Conservation (phyloP, 2,113 vertebrate genomes). For the Malurus elegans region DNA sequence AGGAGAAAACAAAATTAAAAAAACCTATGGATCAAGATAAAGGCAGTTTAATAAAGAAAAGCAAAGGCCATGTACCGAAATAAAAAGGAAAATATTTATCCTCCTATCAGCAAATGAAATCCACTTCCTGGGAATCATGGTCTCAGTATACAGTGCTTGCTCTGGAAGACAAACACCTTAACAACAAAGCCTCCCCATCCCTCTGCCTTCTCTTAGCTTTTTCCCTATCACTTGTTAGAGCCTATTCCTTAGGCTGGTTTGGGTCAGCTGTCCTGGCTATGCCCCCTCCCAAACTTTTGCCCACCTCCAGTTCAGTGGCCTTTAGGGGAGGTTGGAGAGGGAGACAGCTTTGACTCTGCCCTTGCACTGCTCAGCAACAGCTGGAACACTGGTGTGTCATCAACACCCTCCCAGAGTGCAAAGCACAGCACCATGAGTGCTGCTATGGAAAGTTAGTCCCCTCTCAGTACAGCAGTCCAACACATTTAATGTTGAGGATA, state of each 20-base stretch:
- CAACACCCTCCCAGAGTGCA: background rate
- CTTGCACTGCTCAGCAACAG: background rate
- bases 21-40: background rate
- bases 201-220: background rate
- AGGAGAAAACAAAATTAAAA: background rate
- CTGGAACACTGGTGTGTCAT: background rate
- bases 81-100: background rate
- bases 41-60: background rate
- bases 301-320: background rate
- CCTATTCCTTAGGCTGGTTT: too few relatives aligned
- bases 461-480: background rate
- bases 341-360: background rate
- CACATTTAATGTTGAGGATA: background rate
- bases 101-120: background rate
- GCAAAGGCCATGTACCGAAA: background rate
- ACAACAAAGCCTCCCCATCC: background rate
- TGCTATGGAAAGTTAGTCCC: background rate
- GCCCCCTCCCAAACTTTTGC: accelerated
- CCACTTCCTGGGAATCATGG: background rate
- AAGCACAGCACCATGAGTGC: background rate
- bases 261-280: background rate
- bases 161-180: background rate
- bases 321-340: background rate
- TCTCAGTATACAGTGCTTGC: background rate
- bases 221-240: background rate